These are phyloP conservation scores for Eupithecia abbreviata DNA, from an alignment of 2,888 invertebrate species.

Conservation along the genomic window DNA sequence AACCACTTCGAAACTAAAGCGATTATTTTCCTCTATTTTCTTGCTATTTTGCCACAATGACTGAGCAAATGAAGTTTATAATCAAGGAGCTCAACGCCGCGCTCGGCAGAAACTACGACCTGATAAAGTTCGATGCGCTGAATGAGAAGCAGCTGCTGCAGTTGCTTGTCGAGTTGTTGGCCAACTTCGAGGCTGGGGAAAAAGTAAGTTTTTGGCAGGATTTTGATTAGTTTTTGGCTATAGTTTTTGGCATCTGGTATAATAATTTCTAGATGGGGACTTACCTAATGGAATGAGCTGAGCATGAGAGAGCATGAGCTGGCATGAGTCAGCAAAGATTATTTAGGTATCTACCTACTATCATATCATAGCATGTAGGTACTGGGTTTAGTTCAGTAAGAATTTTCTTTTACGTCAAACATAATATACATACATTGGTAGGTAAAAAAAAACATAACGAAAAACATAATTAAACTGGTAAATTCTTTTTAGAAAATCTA, in stretches of 20 bases:
- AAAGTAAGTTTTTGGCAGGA: slow-evolving; percentile 70
- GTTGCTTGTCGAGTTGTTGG: slow-evolving; percentile 89
- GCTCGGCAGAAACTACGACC: slow-evolving; percentile 89
- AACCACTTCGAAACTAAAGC: background rate
- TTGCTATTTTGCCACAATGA: slow-evolving; percentile 70
- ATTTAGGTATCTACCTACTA: too few species aligned
- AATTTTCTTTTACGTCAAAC: too few species aligned
- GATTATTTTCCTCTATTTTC: background rate
- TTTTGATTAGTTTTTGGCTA: background rate
- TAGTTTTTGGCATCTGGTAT: background rate
- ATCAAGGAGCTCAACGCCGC: slow-evolving; percentile 89
- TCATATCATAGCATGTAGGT: too few species aligned
- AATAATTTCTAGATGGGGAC: background rate
- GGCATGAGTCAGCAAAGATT: background rate
- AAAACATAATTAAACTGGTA: too few species aligned
- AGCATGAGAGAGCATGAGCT: background rate
- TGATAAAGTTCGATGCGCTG: slow-evolving; percentile 93
- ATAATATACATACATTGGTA: too few species aligned
- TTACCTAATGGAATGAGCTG: background rate
- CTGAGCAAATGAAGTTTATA: slow-evolving; percentile 87
- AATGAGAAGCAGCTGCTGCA: slow-evolving; percentile 90
- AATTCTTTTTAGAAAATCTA: too few species aligned
- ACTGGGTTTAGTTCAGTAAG: too few species aligned
- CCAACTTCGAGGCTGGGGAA: slow-evolving; percentile 87
- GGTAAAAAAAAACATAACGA: too few species aligned